These are phyloP conservation scores for Ciona savignyi DNA, from an alignment of 23 tunicate species.

Conservation along the genomic window DNA sequence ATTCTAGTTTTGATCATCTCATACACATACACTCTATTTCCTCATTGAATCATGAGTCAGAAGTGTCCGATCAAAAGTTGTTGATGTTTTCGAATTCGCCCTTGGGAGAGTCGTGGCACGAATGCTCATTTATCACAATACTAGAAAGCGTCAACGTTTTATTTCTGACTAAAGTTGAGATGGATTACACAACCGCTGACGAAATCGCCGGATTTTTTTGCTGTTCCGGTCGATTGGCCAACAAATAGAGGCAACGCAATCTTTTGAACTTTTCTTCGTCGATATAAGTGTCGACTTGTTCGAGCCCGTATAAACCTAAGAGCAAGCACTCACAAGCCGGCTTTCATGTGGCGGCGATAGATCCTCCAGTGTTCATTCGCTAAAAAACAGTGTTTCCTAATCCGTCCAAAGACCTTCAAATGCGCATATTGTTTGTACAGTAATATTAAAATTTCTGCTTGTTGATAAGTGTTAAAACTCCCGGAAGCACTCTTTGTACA, in stretches of 20 bases:
- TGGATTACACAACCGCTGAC: not conserved
- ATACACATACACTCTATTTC: too few relatives aligned
- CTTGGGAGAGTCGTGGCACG: not conserved
- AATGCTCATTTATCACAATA: not conserved
- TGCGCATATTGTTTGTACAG: too few relatives aligned
- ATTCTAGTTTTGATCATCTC: too few relatives aligned
- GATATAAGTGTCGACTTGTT: not conserved
- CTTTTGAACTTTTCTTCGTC: not conserved
- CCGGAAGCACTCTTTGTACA: too few relatives aligned
- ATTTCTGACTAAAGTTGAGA: not conserved
- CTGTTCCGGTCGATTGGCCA: not conserved
- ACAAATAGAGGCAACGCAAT: not conserved
- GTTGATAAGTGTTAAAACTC: too few relatives aligned
- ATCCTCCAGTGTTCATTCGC: too few relatives aligned
- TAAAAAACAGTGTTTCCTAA: too few relatives aligned
- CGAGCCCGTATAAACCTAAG: too few relatives aligned
- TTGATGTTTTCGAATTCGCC: not conserved
- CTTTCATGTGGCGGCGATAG: not conserved
- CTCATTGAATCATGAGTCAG: too few relatives aligned
- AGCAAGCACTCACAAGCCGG: not conserved
- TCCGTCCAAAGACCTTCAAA: too few relatives aligned
- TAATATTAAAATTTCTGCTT: too few relatives aligned
- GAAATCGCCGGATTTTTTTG: not conserved
- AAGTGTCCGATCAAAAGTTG: too few relatives aligned
- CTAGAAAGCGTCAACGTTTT: not conserved